These are phyloP conservation scores for Tragulus kanchil DNA, from an alignment of 2,113 vertebrate species.

Conservation along the genomic window DNA sequence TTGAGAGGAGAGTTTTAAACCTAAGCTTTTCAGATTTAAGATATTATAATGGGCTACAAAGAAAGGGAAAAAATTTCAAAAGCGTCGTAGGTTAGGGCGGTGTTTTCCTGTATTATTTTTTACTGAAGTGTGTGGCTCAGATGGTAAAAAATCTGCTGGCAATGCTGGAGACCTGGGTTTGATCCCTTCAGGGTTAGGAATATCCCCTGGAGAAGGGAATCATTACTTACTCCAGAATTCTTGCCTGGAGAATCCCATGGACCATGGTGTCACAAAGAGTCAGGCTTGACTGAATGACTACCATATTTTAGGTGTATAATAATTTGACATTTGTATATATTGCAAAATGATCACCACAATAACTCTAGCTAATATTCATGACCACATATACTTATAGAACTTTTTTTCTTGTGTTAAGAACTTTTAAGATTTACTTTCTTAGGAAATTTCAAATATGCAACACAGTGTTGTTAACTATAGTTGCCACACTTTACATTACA, in stretches of 20 bases:
- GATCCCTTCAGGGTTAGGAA: neutral
- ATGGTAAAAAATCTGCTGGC: neutral
- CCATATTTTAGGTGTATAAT: neutral
- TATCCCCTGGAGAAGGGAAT: neutral
- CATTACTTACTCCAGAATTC: neutral
- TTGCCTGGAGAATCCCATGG: neutral
- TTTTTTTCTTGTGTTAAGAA: neutral
- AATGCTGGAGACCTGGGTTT: accelerated
- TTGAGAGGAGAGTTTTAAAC: neutral
- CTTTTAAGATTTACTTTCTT: neutral
- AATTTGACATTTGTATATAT: neutral
- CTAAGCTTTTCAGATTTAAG: neutral
- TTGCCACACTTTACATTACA: neutral
- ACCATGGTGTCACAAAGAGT: neutral
- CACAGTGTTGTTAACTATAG: neutral
- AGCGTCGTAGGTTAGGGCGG: neutral
- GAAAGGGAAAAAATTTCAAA: neutral
- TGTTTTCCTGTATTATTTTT: neutral
- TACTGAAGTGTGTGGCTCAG: neutral
- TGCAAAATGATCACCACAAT: neutral
- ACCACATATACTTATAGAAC: neutral
- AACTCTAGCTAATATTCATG: neutral
- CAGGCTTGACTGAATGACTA: neutral
- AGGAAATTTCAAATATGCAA: neutral
- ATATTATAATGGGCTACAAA: neutral